Conservation (phyloP, 2,888 invertebrate species). For the Nasonovia ribisnigri region DNA sequence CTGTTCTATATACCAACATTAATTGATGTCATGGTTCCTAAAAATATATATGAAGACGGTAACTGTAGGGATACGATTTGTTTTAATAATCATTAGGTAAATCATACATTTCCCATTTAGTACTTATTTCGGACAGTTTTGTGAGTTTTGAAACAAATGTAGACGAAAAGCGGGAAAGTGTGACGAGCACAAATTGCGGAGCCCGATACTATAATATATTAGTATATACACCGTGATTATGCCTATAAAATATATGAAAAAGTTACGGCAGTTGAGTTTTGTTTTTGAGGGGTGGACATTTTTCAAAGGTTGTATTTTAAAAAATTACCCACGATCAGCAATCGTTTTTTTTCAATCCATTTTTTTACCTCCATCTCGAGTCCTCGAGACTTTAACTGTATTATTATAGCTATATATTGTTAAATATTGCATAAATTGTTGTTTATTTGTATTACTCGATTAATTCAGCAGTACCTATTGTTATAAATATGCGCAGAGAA, state of each 20-base stretch:
- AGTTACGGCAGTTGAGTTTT: not conserved
- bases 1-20: not conserved
- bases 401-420: too few relatives aligned
- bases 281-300: not conserved
- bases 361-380: too few relatives aligned
- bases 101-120: too few relatives aligned
- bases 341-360: too few relatives aligned
- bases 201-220: not conserved
- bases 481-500: not conserved
- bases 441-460: not conserved
- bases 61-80: too few relatives aligned
- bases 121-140: too few relatives aligned
- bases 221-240: not conserved
- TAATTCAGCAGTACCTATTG: not conserved
- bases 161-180: not conserved
- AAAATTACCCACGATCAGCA: not conserved
- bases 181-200: not conserved
- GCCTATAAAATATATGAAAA: not conserved
- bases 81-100: too few relatives aligned
- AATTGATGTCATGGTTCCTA: not conserved
- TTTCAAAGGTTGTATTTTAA: not conserved
- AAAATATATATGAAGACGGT: not conserved
- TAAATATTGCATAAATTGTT: not conserved
- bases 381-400: too few relatives aligned
- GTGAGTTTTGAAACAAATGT: not conserved